Evolutionary conservation across 2,113 vertebrate species (phyloP), one percentile per base, ranked within the genome.

Genomic region (Lepisosteus osseus): DNA sequence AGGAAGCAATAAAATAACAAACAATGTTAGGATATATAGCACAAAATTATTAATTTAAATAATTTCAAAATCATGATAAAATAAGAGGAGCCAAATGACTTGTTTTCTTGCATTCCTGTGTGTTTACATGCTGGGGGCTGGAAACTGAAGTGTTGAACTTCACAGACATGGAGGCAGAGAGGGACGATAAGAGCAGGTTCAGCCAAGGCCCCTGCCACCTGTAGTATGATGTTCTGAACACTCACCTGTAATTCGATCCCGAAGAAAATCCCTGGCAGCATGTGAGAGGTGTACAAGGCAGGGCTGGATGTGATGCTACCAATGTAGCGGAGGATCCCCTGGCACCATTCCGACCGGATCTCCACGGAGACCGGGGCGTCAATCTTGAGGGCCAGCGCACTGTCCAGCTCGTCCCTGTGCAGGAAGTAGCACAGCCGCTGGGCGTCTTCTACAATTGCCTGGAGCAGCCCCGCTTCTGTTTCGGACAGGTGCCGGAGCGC

Each of bases 161-260:
- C 29, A 29, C 29, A 29, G 29, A 29, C 29, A 29, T 1, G 29
- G 29, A 29, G 29, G 29, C 29, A 29, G 29, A 29, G 29, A 29
- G 29, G 29, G 29, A 29, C 29, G 29, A 29, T 29, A 29, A 29
- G 29, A 29, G 29, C 29, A 29, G 29, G 29, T 29, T 29, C 29
- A 29, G 29, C 29, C 29, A 29, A 29, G 29, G 29, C 29, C 29
- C 29, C 29, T 29, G 29, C 29, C 29, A 29, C 2, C 29, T 29
- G 29, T 29, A 29, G 29, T 29, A 29, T 29, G 29, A 29, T 29
- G 29, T 29, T 29, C 29, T 2, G 2, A 29, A 29, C 2, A 54
- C 77, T 65, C 64, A 97, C 95, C 94, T 93, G 87, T 2, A 96
- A 77, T 62, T 97, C 92, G 14, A 96, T 82, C 8, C 94, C 95